Evolutionary conservation across 2,797 vertebrate species (phyloP), one percentile per base, ranked within the genome.

Genomic region (Anniella stebbinsi): DNA sequence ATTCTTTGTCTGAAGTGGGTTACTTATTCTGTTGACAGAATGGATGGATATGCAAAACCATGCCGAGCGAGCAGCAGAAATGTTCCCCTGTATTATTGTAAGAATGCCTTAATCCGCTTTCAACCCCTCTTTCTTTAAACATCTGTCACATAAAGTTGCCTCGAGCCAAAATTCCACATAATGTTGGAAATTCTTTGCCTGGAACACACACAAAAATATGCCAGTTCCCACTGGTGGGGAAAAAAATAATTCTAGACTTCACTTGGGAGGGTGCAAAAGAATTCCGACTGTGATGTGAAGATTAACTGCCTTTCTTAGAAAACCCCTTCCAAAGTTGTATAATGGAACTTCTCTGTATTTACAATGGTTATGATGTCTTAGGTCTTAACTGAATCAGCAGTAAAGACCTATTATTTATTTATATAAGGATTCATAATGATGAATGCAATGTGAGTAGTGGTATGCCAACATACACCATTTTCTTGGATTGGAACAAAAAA

Each of bases 1-100:
- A 66, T 89, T 84, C 76, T 90, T 73, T 94, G 82, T 94, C 96
- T 96, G 94, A 97, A 90, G 51, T 96, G 91, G 95, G 95, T 94
- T 94, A 91, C 91, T 97, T 94, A 94, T 96, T 95, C 93, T 78
- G 93, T 95, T 96, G 95, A 97, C 94, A 93, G 80, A 97, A 94
- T 21, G 96, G 87, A 95, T 91, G 92, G 94, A 95, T 95, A 97
- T 95, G 94, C 93, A 96, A 95, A 93, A 87, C 92, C 91, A 88
- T 70, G 66, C 87, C 83, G 41, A 10, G 73, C 90, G 88, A 69
- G 9, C 36, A 93, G 85, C 85, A 95, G 87, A 84, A 96, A 95
- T 94, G 93, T 89, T 93, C 89, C 73, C 89, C 66, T 88, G 3
- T 92, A 78, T 90, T 95, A 91, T 94, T 85, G 67, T 85, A n/a